Percentiles rank a stretch among this genome's conserved stretches.
Conservation (phyloP, 2,113 vertebrate genomes). For the Mus spicilegus region DNA sequence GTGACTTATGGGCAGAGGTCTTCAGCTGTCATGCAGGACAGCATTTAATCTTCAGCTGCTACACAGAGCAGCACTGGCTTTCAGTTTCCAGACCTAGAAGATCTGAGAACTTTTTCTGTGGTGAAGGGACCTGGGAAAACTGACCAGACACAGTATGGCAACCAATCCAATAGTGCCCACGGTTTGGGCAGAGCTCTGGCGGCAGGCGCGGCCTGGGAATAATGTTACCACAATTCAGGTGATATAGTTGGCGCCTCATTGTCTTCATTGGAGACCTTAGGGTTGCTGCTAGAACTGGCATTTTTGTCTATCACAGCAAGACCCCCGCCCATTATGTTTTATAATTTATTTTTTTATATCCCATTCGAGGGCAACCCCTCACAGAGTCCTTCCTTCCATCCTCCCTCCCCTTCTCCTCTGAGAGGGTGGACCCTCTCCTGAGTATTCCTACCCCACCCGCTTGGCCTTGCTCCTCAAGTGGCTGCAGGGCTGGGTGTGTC, state of each 20-base stretch:
- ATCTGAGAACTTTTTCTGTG: background rate
- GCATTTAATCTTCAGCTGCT: too few species aligned
- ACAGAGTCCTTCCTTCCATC: too few species aligned
- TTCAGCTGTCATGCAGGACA: background rate
- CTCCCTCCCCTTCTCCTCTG: too few species aligned
- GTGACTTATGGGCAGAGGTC: background rate
- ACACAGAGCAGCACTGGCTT: too few species aligned
- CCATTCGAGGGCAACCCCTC: too few species aligned
- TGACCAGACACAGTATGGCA: background rate
- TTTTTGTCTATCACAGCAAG: background rate
- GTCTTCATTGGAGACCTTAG: background rate
- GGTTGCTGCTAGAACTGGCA: background rate
- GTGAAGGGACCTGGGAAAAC: background rate
- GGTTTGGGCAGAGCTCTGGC: background rate
- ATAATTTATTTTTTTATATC: too few species aligned
- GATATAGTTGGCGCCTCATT: background rate
- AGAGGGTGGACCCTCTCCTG: too few species aligned
- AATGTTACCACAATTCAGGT: background rate
- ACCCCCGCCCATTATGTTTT: too few species aligned
- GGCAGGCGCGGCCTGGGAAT: rapidly evolving
- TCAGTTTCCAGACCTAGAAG: background rate
- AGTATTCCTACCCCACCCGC: too few species aligned
- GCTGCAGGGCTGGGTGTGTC: too few species aligned
- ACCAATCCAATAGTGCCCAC: background rate
- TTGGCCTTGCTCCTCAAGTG: too few species aligned